Evolutionary conservation across 2,888 invertebrate genomes (phyloP).

Genomic region (Graphium colonna): DNA sequence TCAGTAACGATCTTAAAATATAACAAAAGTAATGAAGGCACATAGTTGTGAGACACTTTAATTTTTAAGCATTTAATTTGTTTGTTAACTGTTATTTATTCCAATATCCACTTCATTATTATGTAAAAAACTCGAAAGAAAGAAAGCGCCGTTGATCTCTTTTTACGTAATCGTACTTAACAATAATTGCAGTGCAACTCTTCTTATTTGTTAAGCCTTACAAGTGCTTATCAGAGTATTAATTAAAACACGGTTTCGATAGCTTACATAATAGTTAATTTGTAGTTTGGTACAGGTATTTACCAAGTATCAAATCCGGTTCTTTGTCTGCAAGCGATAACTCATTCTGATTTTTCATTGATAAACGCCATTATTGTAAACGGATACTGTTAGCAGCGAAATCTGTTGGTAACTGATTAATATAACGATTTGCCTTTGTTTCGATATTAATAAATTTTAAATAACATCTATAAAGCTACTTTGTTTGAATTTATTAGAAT

Average conservation of each 20-base stretch:
- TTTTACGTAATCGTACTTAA: slow-evolving; percentile 16
- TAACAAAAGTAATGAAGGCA: no score
- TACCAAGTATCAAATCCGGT: slow-evolving; percentile 43
- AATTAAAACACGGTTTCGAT: slow-evolving; percentile 18
- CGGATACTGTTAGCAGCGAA: slow-evolving; percentile 9
- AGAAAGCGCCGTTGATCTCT: neutral
- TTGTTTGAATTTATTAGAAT: no score
- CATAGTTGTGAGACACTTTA: no score
- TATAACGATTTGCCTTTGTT: slow-evolving; percentile 6
- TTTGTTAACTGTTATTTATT: no score
- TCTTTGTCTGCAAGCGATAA: slow-evolving; percentile 40
- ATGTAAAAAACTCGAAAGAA: slow-evolving; percentile 15
- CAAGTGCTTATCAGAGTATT: slow-evolving; percentile 5
- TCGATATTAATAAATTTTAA: neutral
- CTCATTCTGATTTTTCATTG: slow-evolving; percentile 40
- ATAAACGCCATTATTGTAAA: slow-evolving; percentile 17
- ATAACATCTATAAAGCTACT: neutral
- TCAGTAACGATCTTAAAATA: no score
- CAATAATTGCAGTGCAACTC: slow-evolving; percentile 7
- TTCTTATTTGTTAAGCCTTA: slow-evolving; percentile 12
- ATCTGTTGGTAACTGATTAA: slow-evolving; percentile 12
- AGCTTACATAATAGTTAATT: slow-evolving; percentile 17
- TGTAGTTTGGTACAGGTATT: slow-evolving; percentile 36
- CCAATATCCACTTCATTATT: slow-evolving; percentile 5
- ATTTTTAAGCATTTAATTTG: no score